Conservation (phyloP, 2,797 vertebrate genomes). For the Synaphobranchus kaupii region DNA sequence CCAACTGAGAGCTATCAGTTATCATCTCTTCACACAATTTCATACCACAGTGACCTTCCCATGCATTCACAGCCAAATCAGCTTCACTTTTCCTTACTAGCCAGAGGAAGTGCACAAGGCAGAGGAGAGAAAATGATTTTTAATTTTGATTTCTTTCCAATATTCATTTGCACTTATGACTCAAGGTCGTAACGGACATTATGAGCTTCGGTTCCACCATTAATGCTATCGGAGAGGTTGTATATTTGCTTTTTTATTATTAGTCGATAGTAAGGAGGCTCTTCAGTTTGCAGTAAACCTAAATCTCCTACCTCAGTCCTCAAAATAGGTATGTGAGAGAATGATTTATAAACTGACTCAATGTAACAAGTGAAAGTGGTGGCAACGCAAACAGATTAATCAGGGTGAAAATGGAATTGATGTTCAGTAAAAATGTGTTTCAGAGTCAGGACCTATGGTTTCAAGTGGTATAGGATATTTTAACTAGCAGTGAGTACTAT, state of each 20-base stretch:
- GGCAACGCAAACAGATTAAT: background rate
- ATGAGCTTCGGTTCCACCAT: background rate
- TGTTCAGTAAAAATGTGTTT: background rate
- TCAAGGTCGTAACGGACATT: background rate
- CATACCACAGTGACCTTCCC: background rate
- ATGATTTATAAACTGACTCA: background rate
- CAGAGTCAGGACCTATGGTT: background rate
- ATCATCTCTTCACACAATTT: background rate
- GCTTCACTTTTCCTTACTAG: background rate
- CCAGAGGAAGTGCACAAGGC: background rate
- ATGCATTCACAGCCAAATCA: background rate
- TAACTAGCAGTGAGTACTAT: background rate
- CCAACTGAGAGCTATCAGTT: background rate
- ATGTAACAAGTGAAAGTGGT: background rate
- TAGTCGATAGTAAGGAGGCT: too few species aligned
- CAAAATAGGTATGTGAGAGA: background rate
- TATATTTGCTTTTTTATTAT: too few species aligned
- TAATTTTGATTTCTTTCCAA: background rate
- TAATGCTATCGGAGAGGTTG: background rate
- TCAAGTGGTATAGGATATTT: slow-evolving; percentile 19
- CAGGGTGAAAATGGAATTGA: background rate
- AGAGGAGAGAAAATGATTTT: background rate
- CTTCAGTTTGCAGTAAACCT: background rate
- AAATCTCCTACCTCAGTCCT: background rate
- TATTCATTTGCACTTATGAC: background rate